phyloP scores from a whole-genome alignment of 1,140 invertebrate species.

The Euborellia annulipes region DNA sequence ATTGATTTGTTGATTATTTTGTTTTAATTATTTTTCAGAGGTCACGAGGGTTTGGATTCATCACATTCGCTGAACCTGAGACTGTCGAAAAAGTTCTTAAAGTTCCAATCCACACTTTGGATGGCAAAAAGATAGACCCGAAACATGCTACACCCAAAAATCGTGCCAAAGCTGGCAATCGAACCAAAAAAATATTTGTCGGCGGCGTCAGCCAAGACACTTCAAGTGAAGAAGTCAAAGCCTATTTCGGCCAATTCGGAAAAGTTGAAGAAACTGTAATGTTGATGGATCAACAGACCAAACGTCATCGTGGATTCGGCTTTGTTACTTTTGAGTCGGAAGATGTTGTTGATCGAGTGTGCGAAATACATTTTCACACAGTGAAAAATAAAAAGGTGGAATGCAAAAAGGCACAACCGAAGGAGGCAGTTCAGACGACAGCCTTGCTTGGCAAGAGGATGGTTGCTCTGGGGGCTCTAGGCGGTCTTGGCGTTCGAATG shows the following conservation, averaged over 20 bases:
- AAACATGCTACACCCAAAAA: slow-evolving; percentile 86
- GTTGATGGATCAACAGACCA: slow-evolving; percentile 89
- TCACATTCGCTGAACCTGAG: slow-evolving; percentile 76
- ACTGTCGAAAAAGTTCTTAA: slow-evolving; percentile 80
- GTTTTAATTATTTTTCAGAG: slow-evolving; percentile 43
- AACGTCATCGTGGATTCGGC: slow-evolving; percentile 76
- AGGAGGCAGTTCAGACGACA: slow-evolving; percentile 69
- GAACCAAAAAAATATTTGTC: slow-evolving; percentile 85
- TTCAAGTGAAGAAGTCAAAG: slow-evolving; percentile 76
- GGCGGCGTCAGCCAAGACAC: slow-evolving; percentile 84
- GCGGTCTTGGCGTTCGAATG: slow-evolving; percentile 45
- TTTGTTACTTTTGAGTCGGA: slow-evolving; percentile 87
- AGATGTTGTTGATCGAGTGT: slow-evolving; percentile 77
- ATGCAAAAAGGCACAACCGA: slow-evolving; percentile 84
- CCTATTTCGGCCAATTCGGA: slow-evolving; percentile 81
- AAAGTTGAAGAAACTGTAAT: slow-evolving; percentile 85
- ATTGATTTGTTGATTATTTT: too few species aligned
- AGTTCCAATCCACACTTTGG: slow-evolving; percentile 78
- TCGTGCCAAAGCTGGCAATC: slow-evolving; percentile 59
- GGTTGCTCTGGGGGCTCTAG: slow-evolving; percentile 27
- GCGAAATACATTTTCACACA: slow-evolving; percentile 84
- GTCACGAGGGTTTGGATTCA: slow-evolving; percentile 85
- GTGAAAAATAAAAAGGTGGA: slow-evolving; percentile 89
- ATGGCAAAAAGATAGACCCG: slow-evolving; percentile 88
- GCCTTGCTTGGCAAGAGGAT: slow-evolving; percentile 53